Conservation (phyloP, 2,888 invertebrate genomes). For the Crocallis elinguaria region DNA sequence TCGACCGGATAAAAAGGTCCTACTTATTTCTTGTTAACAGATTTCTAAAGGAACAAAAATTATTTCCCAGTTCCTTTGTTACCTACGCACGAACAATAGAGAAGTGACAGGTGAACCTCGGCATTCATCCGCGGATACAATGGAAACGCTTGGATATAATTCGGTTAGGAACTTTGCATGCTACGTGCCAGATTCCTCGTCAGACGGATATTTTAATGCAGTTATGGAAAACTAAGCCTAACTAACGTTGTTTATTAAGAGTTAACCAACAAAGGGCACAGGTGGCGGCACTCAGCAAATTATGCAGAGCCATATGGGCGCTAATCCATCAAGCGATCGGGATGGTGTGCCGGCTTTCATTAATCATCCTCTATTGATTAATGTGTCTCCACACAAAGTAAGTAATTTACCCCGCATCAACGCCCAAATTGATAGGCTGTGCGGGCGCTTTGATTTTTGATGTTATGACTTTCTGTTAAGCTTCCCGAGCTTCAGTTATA, state of each 20-base stretch:
- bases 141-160: constrained; percentile 23
- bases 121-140: constrained; percentile 22
- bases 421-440: constrained; percentile 60
- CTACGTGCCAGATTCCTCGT: constrained; percentile 10
- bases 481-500: not conserved
- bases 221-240: constrained; percentile 28
- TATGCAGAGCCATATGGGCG: constrained; percentile 80
- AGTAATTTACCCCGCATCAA: constrained; percentile 68
- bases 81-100: constrained; percentile 41
- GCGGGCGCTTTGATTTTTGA: constrained; percentile 56
- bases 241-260: constrained; percentile 40
- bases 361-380: constrained; percentile 83
- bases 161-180: constrained; percentile 17
- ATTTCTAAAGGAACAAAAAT: constrained; percentile 59
- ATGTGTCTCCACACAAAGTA: constrained; percentile 78
- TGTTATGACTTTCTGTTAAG: constrained; percentile 15
- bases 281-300: constrained; percentile 77
- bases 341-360: constrained; percentile 71
- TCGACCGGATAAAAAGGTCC: constrained; percentile 68
- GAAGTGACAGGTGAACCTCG: constrained; percentile 35
- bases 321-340: constrained; percentile 82
- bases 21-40: constrained; percentile 71
- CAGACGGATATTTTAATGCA: constrained; percentile 22
- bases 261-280: constrained; percentile 63
- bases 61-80: constrained; percentile 46